Base-by-base conservation (phyloP, 2,797 vertebrate species). In the Peromyscus nudipes region DNA sequence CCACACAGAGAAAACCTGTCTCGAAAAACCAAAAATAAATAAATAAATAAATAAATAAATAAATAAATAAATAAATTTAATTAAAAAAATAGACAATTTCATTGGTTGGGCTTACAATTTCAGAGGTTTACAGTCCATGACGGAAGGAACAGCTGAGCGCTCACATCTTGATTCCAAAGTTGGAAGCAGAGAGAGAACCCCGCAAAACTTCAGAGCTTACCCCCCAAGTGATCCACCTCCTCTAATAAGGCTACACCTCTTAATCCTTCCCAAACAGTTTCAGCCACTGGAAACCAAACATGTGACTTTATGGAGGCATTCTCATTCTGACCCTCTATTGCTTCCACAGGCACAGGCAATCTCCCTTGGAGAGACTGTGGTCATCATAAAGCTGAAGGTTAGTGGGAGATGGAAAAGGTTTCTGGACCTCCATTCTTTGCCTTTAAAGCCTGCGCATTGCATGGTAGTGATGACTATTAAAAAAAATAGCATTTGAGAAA, bases 341-440 rank as follows among this genome's bases (percentile, higher is more conserved):
- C 8, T 19, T 37, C 4, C n/a, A 55, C 12, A 55, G 23, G 84
- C 14, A 10, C 23, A 37, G 13, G 49, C 19, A 34, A 34, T 85
- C 43, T 49, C 12, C 21, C 34, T 49, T 52, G 13, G 84, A 52
- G 65, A 27, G 34, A 37, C 21, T 40, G 7, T 16, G 16, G 1
- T 55, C 7, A 34, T 29, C 37, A 6, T 13, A 52, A 37, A 31
- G 8, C 19, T 64, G 23, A 82, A 95, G 49, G n/a, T 8, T 62
- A 7, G 6, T 71, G 12, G 25, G 29, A 4, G 0, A 37, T 2
- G n/a, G 14, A n/a, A 19, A 27, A 29, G 10, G 12, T 3, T 73
- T 3, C 17, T 29, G 12, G 13, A 46, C 9, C 27, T 17, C 43
- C 37, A 4, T 64, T 64, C 23, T 57, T 31, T 14, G 81, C 49